A percentile compares a stretch with the other conserved stretches of the same genome.
These are phyloP conservation scores for Capreolus pygargus DNA, from an alignment of 2,113 vertebrate genomes.

Conservation along the genomic window DNA sequence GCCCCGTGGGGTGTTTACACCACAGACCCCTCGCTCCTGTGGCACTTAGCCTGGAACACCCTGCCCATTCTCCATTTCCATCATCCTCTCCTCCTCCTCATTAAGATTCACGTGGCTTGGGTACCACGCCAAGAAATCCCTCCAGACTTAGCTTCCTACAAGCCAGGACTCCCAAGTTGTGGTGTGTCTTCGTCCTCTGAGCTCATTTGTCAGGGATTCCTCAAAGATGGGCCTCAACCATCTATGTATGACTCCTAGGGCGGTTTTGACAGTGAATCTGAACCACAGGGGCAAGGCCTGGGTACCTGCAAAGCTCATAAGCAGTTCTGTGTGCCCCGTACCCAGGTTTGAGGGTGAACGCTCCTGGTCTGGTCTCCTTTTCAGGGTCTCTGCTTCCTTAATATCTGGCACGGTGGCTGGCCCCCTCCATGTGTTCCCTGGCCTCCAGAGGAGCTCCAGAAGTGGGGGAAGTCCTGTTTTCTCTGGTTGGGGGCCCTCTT, in stretches of 20 bases:
- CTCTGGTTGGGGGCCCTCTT: background rate
- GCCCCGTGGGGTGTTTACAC: rapidly evolving
- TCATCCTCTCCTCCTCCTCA: rapidly evolving
- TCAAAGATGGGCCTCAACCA: background rate
- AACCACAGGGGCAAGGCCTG: rapidly evolving
- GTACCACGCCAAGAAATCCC: background rate
- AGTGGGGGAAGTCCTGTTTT: background rate
- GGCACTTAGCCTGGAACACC: background rate
- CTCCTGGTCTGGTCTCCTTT: too few species aligned
- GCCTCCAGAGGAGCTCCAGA: background rate
- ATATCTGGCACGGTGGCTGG: rapidly evolving
- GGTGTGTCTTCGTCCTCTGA: background rate
- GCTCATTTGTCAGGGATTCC: background rate
- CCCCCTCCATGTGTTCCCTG: background rate
- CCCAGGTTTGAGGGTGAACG: background rate
- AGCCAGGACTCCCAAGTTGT: background rate
- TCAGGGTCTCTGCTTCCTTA: background rate
- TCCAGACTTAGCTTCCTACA: background rate
- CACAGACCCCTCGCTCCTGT: background rate
- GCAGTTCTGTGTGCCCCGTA: too few species aligned
- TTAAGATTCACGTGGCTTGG: background rate
- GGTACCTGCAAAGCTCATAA: too few species aligned
- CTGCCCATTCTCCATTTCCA: background rate
- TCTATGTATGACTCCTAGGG: background rate
- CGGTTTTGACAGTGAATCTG: background rate